Evolutionary conservation across 2,888 invertebrate genomes (phyloP).

Genomic region (Thera britannica): DNA sequence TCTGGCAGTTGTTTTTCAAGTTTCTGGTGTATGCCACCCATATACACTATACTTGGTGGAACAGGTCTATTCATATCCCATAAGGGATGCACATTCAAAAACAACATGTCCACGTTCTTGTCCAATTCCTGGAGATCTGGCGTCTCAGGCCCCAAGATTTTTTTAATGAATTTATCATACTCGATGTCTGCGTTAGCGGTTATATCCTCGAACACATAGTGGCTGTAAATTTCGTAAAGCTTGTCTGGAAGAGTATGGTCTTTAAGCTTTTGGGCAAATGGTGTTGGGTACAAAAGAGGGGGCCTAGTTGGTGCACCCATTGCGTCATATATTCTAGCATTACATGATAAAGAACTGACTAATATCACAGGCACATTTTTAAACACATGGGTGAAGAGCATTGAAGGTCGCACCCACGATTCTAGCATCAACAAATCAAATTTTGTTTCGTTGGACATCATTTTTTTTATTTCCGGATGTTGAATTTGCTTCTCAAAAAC

Average conservation of each 20-base stretch:
- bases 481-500: constrained; percentile 33
- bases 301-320: constrained; percentile 30
- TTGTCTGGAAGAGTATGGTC: constrained; percentile 33
- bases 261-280: constrained; percentile 14
- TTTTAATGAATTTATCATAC: constrained; percentile 38
- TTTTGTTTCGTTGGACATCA: constrained; percentile 25
- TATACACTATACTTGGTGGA: constrained; percentile 62
- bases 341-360: constrained; percentile 37
- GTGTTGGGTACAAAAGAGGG: constrained; percentile 21
- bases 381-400: constrained; percentile 39
- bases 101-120: constrained; percentile 59
- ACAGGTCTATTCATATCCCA: constrained; percentile 63
- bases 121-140: constrained; percentile 44
- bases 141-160: constrained; percentile 45
- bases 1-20: constrained; percentile 61
- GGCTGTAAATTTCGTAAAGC: constrained; percentile 24
- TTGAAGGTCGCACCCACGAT: constrained; percentile 37
- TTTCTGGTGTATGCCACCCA: constrained; percentile 67
- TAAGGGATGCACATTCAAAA: constrained; percentile 66
- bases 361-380: constrained; percentile 41
- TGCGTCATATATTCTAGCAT: constrained; percentile 19
- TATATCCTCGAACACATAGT: constrained; percentile 26
- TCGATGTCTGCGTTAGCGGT: constrained; percentile 15
- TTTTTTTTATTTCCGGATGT: constrained; percentile 27
- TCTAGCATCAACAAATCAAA: constrained; percentile 46